These are phyloP conservation scores for Labia minor DNA, from an alignment of 2,888 invertebrate species.

Conservation along the genomic window DNA sequence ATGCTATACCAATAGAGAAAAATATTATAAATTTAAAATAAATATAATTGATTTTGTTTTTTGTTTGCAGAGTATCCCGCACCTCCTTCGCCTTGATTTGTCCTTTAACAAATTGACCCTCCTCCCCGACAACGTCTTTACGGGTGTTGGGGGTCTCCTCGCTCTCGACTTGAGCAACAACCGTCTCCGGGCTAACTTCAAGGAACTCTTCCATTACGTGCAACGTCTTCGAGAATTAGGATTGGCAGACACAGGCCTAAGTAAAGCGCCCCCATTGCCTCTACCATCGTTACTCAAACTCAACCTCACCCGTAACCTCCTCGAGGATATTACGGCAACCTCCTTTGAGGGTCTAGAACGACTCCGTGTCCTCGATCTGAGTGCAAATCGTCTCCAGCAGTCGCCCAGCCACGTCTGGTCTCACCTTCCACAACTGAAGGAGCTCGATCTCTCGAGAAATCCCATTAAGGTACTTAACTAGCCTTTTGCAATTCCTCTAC, in stretches of 20 bases:
- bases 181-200: conserved; percentile 33
- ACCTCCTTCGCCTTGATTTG: conserved; percentile 32
- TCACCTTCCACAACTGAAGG: conserved; percentile 31
- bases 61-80: conserved; percentile 27
- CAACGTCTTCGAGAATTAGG: conserved; percentile 33
- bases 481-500: not conserved
- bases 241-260: conserved; percentile 32
- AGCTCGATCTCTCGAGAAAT: conserved; percentile 33
- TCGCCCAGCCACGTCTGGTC: conserved; percentile 32
- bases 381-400: conserved; percentile 31
- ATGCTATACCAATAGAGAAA: no score
- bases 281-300: conserved; percentile 33
- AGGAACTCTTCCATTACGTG: conserved; percentile 34
- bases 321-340: conserved; percentile 31
- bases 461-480: conserved; percentile 30
- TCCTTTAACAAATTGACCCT: conserved; percentile 32
- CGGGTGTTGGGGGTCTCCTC: conserved; percentile 30
- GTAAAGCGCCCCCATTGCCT: conserved; percentile 33
- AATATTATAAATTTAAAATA: no score
- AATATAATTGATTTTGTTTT: no score
- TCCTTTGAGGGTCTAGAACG: conserved; percentile 29
- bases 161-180: conserved; percentile 33
- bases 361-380: conserved; percentile 33
- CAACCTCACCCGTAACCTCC: conserved; percentile 32
- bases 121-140: conserved; percentile 34